Percentiles rank a stretch among this genome's conserved stretches.
Conservation (phyloP, 2,888 invertebrate genomes). For the Mythimna pallens region DNA sequence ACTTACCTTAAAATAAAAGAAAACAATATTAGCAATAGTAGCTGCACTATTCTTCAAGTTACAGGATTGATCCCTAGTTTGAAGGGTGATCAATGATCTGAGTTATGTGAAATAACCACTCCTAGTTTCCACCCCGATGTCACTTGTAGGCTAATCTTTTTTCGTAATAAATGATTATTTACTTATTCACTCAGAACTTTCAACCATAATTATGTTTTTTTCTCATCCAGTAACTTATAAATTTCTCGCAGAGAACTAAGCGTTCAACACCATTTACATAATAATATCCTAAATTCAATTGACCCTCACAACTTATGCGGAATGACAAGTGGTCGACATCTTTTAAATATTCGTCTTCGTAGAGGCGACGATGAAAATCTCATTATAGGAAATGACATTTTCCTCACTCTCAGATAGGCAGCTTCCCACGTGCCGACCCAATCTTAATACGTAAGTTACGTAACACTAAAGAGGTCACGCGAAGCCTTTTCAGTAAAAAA, state of each 20-base stretch:
- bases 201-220: background rate
- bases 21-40: too few relatives aligned
- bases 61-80: too few relatives aligned
- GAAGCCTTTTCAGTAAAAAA: constrained; percentile 42
- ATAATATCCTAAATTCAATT: constrained; percentile 44
- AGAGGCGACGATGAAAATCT: constrained; percentile 38
- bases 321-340: constrained; percentile 44
- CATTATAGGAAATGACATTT: constrained; percentile 48
- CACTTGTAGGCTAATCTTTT: too few relatives aligned
- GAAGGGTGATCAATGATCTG: too few relatives aligned
- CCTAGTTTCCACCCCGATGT: too few relatives aligned
- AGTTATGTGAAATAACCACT: too few relatives aligned
- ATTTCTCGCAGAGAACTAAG: constrained; percentile 29
- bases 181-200: background rate
- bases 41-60: too few relatives aligned
- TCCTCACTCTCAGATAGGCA: constrained; percentile 29
- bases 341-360: constrained; percentile 34
- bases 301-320: constrained; percentile 40
- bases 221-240: constrained; percentile 19
- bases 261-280: constrained; percentile 42
- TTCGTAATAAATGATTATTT: too few relatives aligned
- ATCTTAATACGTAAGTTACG: constrained; percentile 50
- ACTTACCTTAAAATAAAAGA: too few relatives aligned
- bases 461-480: constrained; percentile 58
- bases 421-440: constrained; percentile 36